Evolutionary conservation across 2,888 invertebrate genomes (phyloP).

Genomic region (Halocaridina rubra): DNA sequence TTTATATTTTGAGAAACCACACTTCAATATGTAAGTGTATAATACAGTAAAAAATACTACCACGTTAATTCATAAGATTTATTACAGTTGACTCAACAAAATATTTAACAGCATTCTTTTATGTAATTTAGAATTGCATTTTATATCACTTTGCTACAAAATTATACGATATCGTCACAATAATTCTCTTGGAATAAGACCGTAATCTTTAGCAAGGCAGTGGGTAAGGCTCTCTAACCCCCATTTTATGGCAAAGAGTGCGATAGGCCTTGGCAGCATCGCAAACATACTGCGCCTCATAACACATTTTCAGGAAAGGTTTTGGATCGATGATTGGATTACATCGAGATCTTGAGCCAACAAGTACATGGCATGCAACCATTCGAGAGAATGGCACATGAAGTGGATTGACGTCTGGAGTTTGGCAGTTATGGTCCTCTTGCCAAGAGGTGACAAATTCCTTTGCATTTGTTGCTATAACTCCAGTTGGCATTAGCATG

Average conservation of each 20-base stretch:
- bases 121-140: no score
- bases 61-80: no score
- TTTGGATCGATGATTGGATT: background rate
- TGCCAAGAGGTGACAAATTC: background rate
- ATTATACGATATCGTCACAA: no score
- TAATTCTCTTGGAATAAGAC: no score
- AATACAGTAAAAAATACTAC: no score
- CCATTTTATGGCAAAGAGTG: background rate
- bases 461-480: background rate
- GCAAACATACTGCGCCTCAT: background rate
- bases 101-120: no score
- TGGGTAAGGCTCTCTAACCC: background rate
- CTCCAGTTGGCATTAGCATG: background rate
- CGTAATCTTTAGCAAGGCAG: background rate
- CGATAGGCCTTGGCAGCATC: background rate
- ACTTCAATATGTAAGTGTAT: no score
- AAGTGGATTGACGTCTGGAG: background rate
- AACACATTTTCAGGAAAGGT: background rate
- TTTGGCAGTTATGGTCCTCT: background rate
- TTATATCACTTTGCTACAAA: no score
- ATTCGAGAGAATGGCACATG: background rate
- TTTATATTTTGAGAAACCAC: no score
- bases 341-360: background rate
- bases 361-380: background rate
- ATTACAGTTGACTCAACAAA: no score